A percentile compares a stretch with the other conserved stretches of the same genome.
phyloP scores from a whole-genome alignment of 2,797 vertebrate species.

The Acanthurus lineatus region DNA sequence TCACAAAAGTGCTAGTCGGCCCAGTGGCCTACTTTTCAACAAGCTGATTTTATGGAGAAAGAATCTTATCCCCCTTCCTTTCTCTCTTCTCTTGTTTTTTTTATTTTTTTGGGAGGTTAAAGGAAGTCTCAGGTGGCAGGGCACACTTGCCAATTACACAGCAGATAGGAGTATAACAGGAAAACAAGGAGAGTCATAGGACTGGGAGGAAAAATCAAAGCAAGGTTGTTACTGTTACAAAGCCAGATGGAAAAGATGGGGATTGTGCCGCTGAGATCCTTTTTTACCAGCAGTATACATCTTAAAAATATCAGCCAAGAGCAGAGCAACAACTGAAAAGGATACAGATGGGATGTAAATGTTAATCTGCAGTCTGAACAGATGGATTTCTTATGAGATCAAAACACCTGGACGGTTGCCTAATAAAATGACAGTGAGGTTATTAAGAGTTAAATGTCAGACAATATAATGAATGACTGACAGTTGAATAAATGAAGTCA shows the following conservation, averaged over 20 bases:
- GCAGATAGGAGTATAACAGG: constrained; percentile 73
- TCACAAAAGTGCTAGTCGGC: constrained; percentile 19
- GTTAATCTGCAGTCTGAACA: neutral
- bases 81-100: constrained; percentile 42
- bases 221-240: constrained; percentile 24
- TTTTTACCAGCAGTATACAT: constrained; percentile 26
- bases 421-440: constrained; percentile 27
- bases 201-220: constrained; percentile 49
- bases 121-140: constrained; percentile 83
- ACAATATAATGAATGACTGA: constrained; percentile 14
- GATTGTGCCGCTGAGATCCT: constrained; percentile 43
- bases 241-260: constrained; percentile 43
- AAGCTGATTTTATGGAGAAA: constrained; percentile 55
- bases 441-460: constrained; percentile 36
- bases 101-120: constrained; percentile 55
- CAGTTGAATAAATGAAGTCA: neutral
- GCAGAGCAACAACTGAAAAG: neutral
- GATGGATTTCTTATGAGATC: constrained; percentile 24
- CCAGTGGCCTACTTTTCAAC: constrained; percentile 57
- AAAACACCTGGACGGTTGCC: constrained; percentile 47
- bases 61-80: constrained; percentile 52
- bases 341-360: neutral
- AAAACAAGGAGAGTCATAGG: constrained; percentile 61
- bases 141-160: constrained; percentile 79
- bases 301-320: neutral